These are phyloP conservation scores for Drosophila obscura DNA, from an alignment of 1,140 invertebrate species.

Conservation along the genomic window DNA sequence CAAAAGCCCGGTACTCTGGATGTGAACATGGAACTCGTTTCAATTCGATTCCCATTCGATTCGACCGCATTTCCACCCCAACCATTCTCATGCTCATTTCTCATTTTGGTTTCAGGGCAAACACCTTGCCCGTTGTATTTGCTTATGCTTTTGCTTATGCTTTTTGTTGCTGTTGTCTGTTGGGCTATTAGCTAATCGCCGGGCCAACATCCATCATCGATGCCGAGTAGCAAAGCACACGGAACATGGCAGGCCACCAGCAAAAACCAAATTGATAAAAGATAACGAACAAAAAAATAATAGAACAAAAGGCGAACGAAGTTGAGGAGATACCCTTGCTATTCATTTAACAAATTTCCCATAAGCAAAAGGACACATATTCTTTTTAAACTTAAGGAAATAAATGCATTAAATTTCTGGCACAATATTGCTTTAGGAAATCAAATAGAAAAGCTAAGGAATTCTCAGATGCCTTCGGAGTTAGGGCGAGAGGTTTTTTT, in stretches of 20 bases:
- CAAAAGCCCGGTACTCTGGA: not conserved
- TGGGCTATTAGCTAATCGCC: conserved; percentile 42
- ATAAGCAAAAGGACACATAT: no score
- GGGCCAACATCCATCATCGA: conserved; percentile 47
- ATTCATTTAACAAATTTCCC: no score
- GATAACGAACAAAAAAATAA: conserved; percentile 14
- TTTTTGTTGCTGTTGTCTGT: not conserved
- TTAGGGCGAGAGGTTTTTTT: no score
- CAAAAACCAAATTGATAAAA: conserved; percentile 35
- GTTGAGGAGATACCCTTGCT: not conserved
- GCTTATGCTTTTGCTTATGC: not conserved
- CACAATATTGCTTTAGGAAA: no score
- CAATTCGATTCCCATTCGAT: conserved; percentile 1
- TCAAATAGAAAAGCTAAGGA: no score
- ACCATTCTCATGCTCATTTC: conserved; percentile 10
- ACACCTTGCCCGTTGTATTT: conserved; percentile 22
- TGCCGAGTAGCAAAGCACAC: conserved; percentile 14
- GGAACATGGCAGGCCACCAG: conserved; percentile 31
- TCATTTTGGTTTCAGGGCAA: conserved; percentile 9
- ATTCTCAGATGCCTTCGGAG: no score
- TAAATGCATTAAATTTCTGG: no score
- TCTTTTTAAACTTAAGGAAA: no score
- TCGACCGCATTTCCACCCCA: conserved; percentile 6
- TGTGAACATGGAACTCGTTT: conserved; percentile 13
- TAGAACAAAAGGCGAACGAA: not conserved